phyloP scores from a whole-genome alignment of 2,113 vertebrate genomes.

The Malurus cyaneus region DNA sequence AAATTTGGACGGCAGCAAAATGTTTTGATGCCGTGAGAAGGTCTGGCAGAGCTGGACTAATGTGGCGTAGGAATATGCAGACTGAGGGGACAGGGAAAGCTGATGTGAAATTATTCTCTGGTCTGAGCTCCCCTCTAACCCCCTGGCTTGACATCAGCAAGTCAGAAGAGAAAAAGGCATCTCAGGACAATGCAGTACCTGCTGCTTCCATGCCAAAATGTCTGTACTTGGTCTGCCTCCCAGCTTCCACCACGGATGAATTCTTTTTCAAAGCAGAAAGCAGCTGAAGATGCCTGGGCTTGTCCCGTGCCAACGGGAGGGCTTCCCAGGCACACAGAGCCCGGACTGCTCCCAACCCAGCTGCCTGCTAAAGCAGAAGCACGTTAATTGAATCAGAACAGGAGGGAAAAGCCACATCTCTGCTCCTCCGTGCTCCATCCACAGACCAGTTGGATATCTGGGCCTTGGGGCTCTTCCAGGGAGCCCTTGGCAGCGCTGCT shows the following conservation, averaged over 20 bases:
- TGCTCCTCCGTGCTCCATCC: neutral
- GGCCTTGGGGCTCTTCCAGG: neutral
- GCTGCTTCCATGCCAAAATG: neutral
- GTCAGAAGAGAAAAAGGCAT: neutral
- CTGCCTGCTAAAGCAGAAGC: constrained; percentile 1
- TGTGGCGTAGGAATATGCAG: neutral
- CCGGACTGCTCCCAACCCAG: neutral
- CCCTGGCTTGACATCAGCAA: neutral
- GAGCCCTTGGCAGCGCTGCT: neutral
- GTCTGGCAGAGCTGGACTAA: accelerated
- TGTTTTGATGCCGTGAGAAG: neutral
- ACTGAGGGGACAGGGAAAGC: neutral
- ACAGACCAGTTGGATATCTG: neutral
- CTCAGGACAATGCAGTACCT: constrained; percentile 1
- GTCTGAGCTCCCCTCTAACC: neutral
- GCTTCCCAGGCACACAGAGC: neutral
- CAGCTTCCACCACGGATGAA: neutral
- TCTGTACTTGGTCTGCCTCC: constrained; percentile 16
- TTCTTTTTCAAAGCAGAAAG: constrained; percentile 18
- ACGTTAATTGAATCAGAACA: neutral
- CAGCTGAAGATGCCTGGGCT: neutral
- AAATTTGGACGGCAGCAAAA: neutral
- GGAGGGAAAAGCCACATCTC: neutral
- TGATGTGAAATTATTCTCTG: neutral
- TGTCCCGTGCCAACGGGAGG: neutral